phyloP scores from a whole-genome alignment of 2,888 invertebrate genomes.

The Cantharis rustica region DNA sequence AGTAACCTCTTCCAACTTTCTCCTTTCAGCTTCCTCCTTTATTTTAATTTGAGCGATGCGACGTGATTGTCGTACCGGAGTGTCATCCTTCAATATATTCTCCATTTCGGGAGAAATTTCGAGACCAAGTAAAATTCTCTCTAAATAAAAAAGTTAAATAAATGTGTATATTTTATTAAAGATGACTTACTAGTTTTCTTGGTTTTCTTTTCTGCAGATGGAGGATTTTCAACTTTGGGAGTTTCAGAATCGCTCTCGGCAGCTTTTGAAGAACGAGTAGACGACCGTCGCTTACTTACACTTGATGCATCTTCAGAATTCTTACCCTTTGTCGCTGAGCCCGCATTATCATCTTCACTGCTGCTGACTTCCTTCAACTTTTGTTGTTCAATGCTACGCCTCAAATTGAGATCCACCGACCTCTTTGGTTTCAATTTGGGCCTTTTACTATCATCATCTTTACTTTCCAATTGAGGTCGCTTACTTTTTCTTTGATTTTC shows the following conservation, averaged over 20 bases:
- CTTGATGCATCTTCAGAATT: neutral
- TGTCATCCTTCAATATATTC: slow-evolving; percentile 37
- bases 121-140: slow-evolving; percentile 58
- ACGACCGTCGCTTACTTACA: slow-evolving; percentile 10
- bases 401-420: slow-evolving; percentile 45
- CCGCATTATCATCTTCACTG: slow-evolving; percentile 54
- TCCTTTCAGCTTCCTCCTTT: slow-evolving; percentile 79
- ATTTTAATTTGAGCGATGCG: slow-evolving; percentile 88
- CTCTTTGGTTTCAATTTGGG: slow-evolving; percentile 45
- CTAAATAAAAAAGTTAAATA: slow-evolving; percentile 34
- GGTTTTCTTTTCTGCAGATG: slow-evolving; percentile 40
- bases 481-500: slow-evolving; percentile 12
- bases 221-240: slow-evolving; percentile 23
- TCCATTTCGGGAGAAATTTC: slow-evolving; percentile 55
- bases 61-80: slow-evolving; percentile 72
- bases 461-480: slow-evolving; percentile 36
- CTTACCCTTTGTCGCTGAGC: neutral
- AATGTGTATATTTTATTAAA: neutral
- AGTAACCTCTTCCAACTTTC: slow-evolving; percentile 76
- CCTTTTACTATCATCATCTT: slow-evolving; percentile 40
- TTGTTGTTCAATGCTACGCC: slow-evolving; percentile 60
- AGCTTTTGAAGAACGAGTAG: slow-evolving; percentile 10
- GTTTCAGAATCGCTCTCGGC: slow-evolving; percentile 28
- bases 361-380: slow-evolving; percentile 58
- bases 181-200: slow-evolving; percentile 39